Base-by-base conservation (phyloP, 2,888 invertebrate species). In the Mimachlamys varia region DNA sequence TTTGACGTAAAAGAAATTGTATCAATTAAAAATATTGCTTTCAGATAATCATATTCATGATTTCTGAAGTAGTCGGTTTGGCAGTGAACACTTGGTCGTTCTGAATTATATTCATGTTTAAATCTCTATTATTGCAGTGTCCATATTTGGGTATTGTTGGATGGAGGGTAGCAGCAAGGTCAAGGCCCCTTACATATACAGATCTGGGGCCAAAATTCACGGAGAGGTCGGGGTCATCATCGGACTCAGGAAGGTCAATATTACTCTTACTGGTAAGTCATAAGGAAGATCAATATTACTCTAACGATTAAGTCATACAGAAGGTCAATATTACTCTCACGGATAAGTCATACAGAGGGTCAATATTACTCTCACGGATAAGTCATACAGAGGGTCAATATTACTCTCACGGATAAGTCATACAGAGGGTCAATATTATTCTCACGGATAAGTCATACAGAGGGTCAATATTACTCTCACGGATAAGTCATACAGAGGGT, bases 291-390 rank as follows among this genome's bases (percentile, higher is more conserved):
- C 97, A 99, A 99, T 97, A 98, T 99, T 95, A 99, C 99, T 90
- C 98, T 99, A 94, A 98, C 98, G 97, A 98, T 99, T 99, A 97
- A 97, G 91, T 88, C 0, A 58, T 58, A 7, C n/a, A 58, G 96
- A 98, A 99, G 97, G 98, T 99, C 97, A 99, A 99, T 97, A 98
- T 99, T 95, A 99, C 99, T 90, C 98, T 99, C 94, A 98, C 98
- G 97, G 98, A 99, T 99, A 97, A 97, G 91, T 88, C 0, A 58
- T 58, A 7, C n/a, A 58, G 96, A 98, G 99, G 97, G 98, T 99
- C 97, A 99, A 99, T 97, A 98, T 99, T 95, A 99, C 99, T 90
- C 98, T 99, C 94, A 98, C 98, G 97, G 98, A 99, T 99, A 97
- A 97, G 91, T 88, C 0, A 58, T 58, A 7, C n/a, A 58, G 96